phyloP scores from a whole-genome alignment of 2,888 invertebrate species.

The Panopea generosa region DNA sequence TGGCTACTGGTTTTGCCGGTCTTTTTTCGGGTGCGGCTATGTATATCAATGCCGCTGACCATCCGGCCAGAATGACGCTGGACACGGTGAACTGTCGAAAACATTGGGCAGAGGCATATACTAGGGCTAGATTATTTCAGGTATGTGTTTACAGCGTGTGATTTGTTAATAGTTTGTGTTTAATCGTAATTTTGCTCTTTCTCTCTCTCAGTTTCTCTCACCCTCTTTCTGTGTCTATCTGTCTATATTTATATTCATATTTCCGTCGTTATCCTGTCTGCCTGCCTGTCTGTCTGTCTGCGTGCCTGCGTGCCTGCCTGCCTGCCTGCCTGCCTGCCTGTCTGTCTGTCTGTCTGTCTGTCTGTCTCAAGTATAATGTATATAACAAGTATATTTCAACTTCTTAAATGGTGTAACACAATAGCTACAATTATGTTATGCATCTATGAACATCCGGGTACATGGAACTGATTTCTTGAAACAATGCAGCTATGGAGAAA shows the following conservation, averaged over 20 bases:
- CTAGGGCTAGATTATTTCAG: constrained; percentile 55
- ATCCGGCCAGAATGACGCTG: constrained; percentile 52
- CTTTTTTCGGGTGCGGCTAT: constrained; percentile 57
- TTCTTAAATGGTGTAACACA: too few relatives aligned
- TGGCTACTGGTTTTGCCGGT: constrained; percentile 42
- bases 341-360: too few relatives aligned
- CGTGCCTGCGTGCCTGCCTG: too few relatives aligned
- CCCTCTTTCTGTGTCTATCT: neutral
- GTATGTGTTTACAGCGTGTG: constrained; percentile 41
- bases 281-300: too few relatives aligned
- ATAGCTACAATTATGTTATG: too few relatives aligned
- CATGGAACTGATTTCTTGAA: too few relatives aligned
- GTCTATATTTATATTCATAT: neutral
- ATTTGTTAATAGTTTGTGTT: neutral
- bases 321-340: too few relatives aligned
- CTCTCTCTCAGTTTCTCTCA: neutral
- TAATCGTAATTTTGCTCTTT: neutral
- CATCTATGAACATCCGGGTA: too few relatives aligned
- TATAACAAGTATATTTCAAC: too few relatives aligned
- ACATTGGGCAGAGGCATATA: constrained; percentile 52
- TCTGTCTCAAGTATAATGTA: too few relatives aligned
- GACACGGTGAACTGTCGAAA: constrained; percentile 31
- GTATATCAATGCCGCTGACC: constrained; percentile 57
- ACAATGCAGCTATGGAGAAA: too few relatives aligned
- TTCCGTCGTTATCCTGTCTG: too few relatives aligned